Evolutionary conservation across 2,113 vertebrate species (phyloP).

Genomic region (Myanophis thanlyinensis): DNA sequence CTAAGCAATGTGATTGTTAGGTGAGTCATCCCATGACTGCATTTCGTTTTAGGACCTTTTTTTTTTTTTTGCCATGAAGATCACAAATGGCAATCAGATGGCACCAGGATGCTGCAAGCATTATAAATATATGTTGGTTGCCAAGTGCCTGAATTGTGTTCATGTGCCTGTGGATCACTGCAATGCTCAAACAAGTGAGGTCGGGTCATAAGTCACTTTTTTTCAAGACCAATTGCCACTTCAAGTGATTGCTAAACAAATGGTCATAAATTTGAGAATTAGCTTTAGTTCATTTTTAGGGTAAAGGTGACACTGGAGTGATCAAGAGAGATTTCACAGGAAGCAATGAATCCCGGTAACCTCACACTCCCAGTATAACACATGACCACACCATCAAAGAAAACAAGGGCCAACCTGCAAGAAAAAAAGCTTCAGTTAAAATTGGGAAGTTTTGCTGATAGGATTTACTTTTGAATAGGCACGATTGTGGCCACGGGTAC

Average conservation of each 20-base stretch:
- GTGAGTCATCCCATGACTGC: background rate
- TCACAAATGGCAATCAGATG: background rate
- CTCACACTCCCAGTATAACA: background rate
- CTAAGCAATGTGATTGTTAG: background rate
- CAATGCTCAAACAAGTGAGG: background rate
- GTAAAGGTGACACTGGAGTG: background rate
- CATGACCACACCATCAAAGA: background rate
- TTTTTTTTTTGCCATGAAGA: background rate
- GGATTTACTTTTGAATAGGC: background rate
- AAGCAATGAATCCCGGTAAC: background rate
- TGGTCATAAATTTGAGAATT: background rate
- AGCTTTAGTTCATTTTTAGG: background rate
- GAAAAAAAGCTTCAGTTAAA: background rate
- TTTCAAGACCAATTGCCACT: background rate
- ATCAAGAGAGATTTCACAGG: background rate
- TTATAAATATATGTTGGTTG: background rate
- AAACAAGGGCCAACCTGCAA: background rate
- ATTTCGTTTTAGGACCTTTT: background rate
- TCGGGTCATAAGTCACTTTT: background rate
- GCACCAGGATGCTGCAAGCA: background rate
- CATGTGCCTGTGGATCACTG: background rate
- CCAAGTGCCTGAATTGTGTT: background rate
- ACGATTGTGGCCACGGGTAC: background rate
- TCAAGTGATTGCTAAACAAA: background rate
- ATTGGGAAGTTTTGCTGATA: background rate